These are phyloP conservation scores for Scaptomyza polygonia DNA, from an alignment of 2,888 invertebrate genomes.

Conservation along the genomic window DNA sequence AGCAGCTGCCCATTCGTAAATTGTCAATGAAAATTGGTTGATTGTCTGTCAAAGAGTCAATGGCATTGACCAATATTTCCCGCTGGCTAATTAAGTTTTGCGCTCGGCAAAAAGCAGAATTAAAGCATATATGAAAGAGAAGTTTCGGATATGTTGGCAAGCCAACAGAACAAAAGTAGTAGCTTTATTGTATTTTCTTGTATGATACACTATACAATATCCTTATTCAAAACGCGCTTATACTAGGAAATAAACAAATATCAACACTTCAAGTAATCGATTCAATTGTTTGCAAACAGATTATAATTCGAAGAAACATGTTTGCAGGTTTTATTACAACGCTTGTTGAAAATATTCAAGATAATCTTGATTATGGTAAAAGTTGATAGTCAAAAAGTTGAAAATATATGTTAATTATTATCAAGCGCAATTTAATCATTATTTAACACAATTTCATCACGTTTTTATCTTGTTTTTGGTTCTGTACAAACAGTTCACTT, in stretches of 20 bases:
- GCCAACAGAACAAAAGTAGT: neutral
- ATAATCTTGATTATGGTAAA: too few relatives aligned
- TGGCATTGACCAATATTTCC: conserved; percentile 43
- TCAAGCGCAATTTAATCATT: too few relatives aligned
- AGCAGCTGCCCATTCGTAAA: conserved; percentile 43
- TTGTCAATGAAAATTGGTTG: conserved; percentile 47
- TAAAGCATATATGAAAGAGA: neutral
- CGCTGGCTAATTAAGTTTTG: conserved; percentile 59
- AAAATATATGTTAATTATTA: too few relatives aligned
- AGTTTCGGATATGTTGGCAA: conserved; percentile 4
- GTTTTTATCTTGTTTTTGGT: too few relatives aligned
- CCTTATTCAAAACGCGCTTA: too few relatives aligned
- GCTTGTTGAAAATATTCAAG: too few relatives aligned
- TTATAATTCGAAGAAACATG: neutral
- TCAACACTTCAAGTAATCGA: neutral
- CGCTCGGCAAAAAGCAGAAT: conserved; percentile 23
- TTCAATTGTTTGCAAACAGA: neutral
- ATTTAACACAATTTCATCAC: too few relatives aligned
- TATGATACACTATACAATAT: too few relatives aligned
- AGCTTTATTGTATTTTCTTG: too few relatives aligned
- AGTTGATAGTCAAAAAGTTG: too few relatives aligned
- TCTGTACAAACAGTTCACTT: too few relatives aligned
- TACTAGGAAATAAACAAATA: neutral
- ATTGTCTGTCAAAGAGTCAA: conserved; percentile 48
- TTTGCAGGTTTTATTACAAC: too few relatives aligned